phyloP scores from a whole-genome alignment of 2,113 vertebrate species.

The Bolborhynchus lineola region DNA sequence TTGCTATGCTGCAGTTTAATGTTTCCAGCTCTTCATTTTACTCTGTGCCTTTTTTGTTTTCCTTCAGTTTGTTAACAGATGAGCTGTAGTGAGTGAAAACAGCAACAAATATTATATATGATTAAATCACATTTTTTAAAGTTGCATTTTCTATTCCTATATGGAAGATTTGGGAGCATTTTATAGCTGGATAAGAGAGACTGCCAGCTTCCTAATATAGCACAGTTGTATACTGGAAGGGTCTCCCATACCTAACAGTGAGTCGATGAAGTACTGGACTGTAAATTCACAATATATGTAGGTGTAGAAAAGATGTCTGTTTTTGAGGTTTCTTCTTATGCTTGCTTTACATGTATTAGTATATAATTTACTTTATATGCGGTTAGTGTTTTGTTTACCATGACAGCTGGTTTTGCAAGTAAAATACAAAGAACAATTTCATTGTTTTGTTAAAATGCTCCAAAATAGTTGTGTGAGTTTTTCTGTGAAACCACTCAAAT shows the following conservation, averaged over 20 bases:
- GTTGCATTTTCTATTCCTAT: background rate
- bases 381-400: background rate
- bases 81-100: background rate
- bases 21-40: background rate
- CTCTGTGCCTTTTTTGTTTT: background rate
- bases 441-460: background rate
- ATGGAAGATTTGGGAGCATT: background rate
- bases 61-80: background rate
- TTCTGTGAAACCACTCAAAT: background rate
- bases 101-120: background rate
- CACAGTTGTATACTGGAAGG: background rate
- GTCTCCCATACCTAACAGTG: background rate
- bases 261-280: background rate
- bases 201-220: background rate
- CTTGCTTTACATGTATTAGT: background rate
- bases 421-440: background rate
- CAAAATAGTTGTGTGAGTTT: background rate
- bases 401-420: background rate
- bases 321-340: background rate
- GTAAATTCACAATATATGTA: background rate
- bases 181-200: background rate
- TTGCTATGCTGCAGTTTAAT: background rate
- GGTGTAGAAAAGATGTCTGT: background rate
- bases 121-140: background rate
- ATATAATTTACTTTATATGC: background rate